phyloP scores from a whole-genome alignment of 30 jellyfish, hydroid and myxozoan species.

The Turritopsis dohrnii region DNA sequence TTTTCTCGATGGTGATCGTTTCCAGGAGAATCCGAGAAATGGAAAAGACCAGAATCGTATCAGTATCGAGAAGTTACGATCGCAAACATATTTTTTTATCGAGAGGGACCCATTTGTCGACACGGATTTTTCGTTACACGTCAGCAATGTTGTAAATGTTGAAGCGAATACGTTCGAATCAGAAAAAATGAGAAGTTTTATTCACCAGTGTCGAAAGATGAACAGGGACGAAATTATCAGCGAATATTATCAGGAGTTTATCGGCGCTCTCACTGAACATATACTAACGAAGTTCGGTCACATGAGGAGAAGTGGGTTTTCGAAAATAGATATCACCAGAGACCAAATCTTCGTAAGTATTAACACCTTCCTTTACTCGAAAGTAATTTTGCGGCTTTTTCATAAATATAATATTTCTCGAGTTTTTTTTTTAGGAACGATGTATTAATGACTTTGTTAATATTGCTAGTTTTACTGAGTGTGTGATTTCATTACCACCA shows the following conservation, averaged over 20 bases:
- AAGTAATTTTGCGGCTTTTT: background rate
- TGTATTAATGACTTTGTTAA: no score
- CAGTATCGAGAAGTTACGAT: conserved; percentile 40
- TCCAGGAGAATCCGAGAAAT: conserved; percentile 26
- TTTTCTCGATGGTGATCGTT: background rate
- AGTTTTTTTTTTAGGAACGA: no score
- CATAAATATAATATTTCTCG: no score
- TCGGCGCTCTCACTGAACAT: conserved; percentile 57
- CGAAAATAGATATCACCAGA: conserved; percentile 27
- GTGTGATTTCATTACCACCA: no score
- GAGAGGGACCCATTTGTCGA: conserved; percentile 36
- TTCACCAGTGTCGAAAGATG: conserved; percentile 33
- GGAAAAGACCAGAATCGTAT: conserved; percentile 21
- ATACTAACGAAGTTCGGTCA: conserved; percentile 38
- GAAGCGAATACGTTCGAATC: conserved; percentile 56
- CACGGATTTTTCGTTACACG: conserved; percentile 42
- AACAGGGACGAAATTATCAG: background rate
- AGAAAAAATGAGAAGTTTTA: conserved; percentile 27
- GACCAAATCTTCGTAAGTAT: conserved; percentile 67
- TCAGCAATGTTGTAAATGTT: conserved; percentile 17
- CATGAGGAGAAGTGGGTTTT: background rate
- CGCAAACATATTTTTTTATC: conserved; percentile 8
- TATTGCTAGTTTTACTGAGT: no score
- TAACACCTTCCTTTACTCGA: background rate
- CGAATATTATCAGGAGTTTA: conserved; percentile 46